Evolutionary conservation across 2,113 vertebrate genomes (phyloP), one percentile per base, ranked within the genome.

Genomic region (Cyanoramphus novaezelandiae): DNA sequence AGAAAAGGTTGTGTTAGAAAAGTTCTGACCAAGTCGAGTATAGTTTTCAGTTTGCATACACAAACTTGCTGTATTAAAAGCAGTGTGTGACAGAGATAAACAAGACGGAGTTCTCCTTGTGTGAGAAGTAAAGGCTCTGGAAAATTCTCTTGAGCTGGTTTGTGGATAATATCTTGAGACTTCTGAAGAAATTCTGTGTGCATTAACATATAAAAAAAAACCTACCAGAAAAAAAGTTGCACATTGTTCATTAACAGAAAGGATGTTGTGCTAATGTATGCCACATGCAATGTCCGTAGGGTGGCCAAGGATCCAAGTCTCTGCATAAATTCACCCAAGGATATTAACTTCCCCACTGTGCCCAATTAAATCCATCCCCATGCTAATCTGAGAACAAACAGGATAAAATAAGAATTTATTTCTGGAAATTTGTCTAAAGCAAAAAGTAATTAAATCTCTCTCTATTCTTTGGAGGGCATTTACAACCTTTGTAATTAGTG

Each of bases 341-440:
- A 93, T 92, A 94, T 97, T 93, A 94, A 90, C 91, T 96, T 94
- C 77, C 92, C 92, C 88, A 86, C 88, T 93, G 93, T 92, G 95
- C 93, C 90, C 74, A 97, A 97, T 96, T 97, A 96, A 97, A 91
- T 70, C 77, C 86, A 92, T 94, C 28, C 90, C 82, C 69, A 68
- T 91, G 86, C 69, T 92, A 91, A 95, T 96, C 86, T 86, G 72
- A 94, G 96, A 96, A 95, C 95, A 95, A 96, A 95, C 83, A 94
- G 88, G 92, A 89, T 92, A 93, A 94, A 94, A 92, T 69, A 90
- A 28, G 59, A 89, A 92, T 91, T 84, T 89, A 79, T 96, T 94
- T 96, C 90, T 96, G 77, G 83, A 94, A 97, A 91, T 69, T 39
- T 76, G 47, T 95, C 78, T 84, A 80, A 94, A 86, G 88, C 53